phyloP scores from a whole-genome alignment of 1,140 invertebrate species.

The Bombyx mandarina region DNA sequence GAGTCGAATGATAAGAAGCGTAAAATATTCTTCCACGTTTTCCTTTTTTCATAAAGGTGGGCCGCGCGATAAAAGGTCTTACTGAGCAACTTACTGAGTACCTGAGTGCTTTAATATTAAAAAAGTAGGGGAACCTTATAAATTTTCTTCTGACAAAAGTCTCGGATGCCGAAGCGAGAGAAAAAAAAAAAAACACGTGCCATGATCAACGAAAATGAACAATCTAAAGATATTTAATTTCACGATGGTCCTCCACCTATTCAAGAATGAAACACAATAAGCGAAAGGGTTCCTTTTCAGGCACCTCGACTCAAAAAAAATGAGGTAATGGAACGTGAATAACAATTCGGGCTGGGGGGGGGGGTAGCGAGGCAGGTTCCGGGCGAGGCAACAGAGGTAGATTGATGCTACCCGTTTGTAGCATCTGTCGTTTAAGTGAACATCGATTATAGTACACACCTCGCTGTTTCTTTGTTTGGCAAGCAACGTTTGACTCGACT shows the following conservation, averaged over 20 bases:
- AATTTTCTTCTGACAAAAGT: too few species aligned
- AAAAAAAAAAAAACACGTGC: neutral
- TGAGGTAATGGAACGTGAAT: slow-evolving; percentile 69
- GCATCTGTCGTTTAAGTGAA: slow-evolving; percentile 66
- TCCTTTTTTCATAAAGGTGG: too few species aligned
- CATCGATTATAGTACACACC: slow-evolving; percentile 62
- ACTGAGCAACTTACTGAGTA: too few species aligned
- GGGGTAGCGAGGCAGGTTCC: slow-evolving; percentile 21
- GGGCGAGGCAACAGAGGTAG: slow-evolving; percentile 42
- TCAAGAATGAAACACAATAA: slow-evolving; percentile 62
- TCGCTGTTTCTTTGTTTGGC: slow-evolving; percentile 57
- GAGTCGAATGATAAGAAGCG: too few species aligned
- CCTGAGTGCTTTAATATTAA: too few species aligned
- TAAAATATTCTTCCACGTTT: too few species aligned
- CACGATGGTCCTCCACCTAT: slow-evolving; percentile 45
- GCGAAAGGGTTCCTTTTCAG: slow-evolving; percentile 66
- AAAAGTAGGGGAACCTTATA: too few species aligned
- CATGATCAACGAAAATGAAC: slow-evolving; percentile 23
- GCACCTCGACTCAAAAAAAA: slow-evolving; percentile 64
- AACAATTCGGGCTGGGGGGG: slow-evolving; percentile 57
- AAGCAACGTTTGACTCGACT: slow-evolving; percentile 46
- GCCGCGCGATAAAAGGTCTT: too few species aligned
- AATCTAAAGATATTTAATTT: slow-evolving; percentile 58
- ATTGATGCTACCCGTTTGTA: slow-evolving; percentile 65
- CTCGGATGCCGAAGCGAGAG: neutral